Percentiles rank a stretch among this genome's conserved stretches.
phyloP scores from a whole-genome alignment of 2,113 vertebrate genomes.

The Oenanthe melanoleuca region DNA sequence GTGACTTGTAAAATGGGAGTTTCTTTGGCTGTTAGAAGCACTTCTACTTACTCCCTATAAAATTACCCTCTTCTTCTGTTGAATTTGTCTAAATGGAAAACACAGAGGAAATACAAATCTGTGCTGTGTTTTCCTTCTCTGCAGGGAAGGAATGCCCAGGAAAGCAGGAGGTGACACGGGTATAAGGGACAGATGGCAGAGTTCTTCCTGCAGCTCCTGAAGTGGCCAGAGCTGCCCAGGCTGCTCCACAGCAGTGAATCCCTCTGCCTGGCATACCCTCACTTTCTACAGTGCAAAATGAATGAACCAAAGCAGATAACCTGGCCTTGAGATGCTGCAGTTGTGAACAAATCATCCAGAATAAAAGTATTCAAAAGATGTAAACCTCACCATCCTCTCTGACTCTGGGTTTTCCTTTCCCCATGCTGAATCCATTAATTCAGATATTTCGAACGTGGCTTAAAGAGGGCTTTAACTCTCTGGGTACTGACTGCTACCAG shows the following conservation, averaged over 20 bases:
- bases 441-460: neutral
- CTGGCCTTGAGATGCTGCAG: neutral
- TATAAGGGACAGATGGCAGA: neutral
- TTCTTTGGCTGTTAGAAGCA: neutral
- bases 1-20: neutral
- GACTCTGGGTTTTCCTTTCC: conserved; percentile 8
- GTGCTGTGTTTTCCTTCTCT: neutral
- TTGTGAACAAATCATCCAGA: neutral
- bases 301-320: neutral
- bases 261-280: accelerated
- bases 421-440: neutral
- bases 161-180: neutral
- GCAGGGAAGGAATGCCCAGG: neutral
- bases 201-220: neutral
- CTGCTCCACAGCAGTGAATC: neutral
- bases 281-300: neutral
- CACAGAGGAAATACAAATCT: neutral
- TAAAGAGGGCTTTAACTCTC: neutral
- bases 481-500: neutral
- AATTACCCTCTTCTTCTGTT: neutral
- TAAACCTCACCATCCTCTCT: neutral
- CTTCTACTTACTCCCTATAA: neutral
- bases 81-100: neutral
- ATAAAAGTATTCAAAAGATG: neutral
- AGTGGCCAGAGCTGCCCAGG: neutral